A percentile compares a stretch with the other conserved stretches of the same genome.
Conservation (phyloP, 1,140 invertebrate genomes). For the Bombus picipes region DNA sequence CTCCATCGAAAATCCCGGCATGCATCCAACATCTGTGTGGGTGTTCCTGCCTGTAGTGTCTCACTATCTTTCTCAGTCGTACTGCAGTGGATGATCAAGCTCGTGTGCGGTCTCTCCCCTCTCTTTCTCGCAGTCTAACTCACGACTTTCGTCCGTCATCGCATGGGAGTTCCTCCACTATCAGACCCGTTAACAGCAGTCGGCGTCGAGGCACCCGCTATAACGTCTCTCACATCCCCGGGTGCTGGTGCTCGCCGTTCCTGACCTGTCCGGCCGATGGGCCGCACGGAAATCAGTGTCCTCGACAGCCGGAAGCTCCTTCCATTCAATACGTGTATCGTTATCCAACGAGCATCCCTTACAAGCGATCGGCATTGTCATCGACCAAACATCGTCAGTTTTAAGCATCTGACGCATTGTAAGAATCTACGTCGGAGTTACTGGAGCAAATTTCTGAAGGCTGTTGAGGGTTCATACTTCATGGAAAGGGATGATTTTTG, state of each 20-base stretch:
- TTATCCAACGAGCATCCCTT: background rate
- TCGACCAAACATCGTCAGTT: background rate
- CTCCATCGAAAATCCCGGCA: conserved; percentile 71
- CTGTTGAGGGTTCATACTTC: background rate
- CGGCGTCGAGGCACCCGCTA: conserved; percentile 76
- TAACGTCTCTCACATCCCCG: conserved; percentile 72
- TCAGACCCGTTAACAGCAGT: conserved; percentile 80
- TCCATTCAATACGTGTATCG: conserved; percentile 32
- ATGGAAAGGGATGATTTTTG: conserved; percentile 18
- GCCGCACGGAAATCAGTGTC: conserved; percentile 68
- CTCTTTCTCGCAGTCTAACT: conserved; percentile 51
- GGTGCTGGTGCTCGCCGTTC: conserved; percentile 60
- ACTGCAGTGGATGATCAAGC: background rate
- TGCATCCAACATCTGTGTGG: conserved; percentile 61
- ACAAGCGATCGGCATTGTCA: background rate
- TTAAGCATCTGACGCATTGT: too few species aligned
- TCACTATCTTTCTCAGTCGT: conserved; percentile 4
- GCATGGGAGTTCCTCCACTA: conserved; percentile 72
- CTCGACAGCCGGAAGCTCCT: conserved; percentile 43
- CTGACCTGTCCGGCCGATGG: conserved; percentile 63
- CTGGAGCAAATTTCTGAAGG: background rate
- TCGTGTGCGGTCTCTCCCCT: conserved; percentile 31
- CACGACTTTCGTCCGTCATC: conserved; percentile 73
- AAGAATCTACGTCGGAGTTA: background rate
- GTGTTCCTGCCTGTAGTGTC: conserved; percentile 38